Conservation (phyloP, 2,888 invertebrate genomes). For the Caenorhabditis auriculariae region DNA sequence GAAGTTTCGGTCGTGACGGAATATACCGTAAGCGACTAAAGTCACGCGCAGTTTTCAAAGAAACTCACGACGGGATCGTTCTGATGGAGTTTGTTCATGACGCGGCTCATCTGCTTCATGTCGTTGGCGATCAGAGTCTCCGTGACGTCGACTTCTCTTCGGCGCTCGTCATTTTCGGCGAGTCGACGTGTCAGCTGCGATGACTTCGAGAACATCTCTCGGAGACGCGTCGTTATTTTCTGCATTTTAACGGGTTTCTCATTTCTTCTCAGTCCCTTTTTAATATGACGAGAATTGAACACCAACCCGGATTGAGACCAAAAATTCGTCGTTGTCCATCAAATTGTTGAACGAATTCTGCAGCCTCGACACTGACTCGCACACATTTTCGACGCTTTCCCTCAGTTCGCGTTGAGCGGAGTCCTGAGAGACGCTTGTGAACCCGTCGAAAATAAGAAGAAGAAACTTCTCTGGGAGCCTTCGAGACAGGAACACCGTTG, state of each 20-base stretch:
- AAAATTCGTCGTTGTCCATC: constrained; percentile 38
- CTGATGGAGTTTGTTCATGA: constrained; percentile 32
- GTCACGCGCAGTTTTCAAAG: not conserved
- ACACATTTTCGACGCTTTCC: constrained; percentile 18
- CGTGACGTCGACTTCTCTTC: constrained; percentile 33
- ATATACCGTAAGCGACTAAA: too few relatives aligned
- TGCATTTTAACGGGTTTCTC: constrained; percentile 7
- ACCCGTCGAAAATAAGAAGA: too few relatives aligned
- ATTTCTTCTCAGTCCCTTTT: not conserved
- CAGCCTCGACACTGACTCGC: constrained; percentile 34
- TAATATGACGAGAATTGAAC: not conserved
- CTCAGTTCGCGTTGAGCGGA: constrained; percentile 13
- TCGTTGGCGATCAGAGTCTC: constrained; percentile 44
- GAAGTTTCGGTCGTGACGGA: too few relatives aligned
- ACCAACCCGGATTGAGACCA: constrained; percentile 14
- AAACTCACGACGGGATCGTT: constrained; percentile 10
- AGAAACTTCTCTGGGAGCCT: too few relatives aligned
- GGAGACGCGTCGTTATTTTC: constrained; percentile 29
- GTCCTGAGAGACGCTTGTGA: constrained; percentile 5
- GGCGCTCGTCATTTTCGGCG: constrained; percentile 17
- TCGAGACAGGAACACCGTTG: too few relatives aligned
- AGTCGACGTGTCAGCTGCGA: constrained; percentile 8
- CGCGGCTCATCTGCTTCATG: constrained; percentile 46
- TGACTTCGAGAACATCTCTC: constrained; percentile 30
- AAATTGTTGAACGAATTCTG: constrained; percentile 39